phyloP scores from a whole-genome alignment of 2,113 vertebrate genomes.

The Oceanodroma tethys region DNA sequence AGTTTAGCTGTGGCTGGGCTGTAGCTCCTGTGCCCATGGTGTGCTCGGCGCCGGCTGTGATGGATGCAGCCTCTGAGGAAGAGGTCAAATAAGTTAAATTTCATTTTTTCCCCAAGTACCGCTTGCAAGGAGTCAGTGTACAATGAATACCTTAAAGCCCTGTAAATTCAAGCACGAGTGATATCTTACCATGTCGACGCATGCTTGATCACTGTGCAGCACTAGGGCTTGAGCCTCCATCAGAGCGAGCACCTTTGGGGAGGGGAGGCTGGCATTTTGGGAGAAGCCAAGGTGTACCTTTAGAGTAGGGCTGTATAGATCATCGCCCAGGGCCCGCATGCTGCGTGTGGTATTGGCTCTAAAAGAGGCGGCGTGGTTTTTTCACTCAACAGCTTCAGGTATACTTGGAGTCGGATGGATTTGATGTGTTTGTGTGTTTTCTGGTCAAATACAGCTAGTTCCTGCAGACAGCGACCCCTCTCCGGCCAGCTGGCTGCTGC shows the following conservation, averaged over 20 bases:
- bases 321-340: accelerated
- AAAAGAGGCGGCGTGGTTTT: not conserved
- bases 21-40: not conserved
- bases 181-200: not conserved
- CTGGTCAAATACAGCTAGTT: not conserved
- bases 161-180: accelerated
- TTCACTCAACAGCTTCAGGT: not conserved
- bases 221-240: not conserved
- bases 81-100: not conserved
- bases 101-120: not conserved
- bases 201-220: not conserved
- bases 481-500: not conserved
- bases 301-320: not conserved
- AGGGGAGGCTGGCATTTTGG: not conserved
- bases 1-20: not conserved
- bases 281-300: not conserved
- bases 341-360: too few relatives aligned
- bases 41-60: not conserved
- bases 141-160: not conserved
- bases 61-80: not conserved
- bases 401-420: not conserved
- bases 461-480: too few relatives aligned
- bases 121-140: not conserved
- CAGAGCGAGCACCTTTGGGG: accelerated
- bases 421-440: not conserved